phyloP scores from a whole-genome alignment of 2,888 invertebrate species.

The Xestia c-nigrum region DNA sequence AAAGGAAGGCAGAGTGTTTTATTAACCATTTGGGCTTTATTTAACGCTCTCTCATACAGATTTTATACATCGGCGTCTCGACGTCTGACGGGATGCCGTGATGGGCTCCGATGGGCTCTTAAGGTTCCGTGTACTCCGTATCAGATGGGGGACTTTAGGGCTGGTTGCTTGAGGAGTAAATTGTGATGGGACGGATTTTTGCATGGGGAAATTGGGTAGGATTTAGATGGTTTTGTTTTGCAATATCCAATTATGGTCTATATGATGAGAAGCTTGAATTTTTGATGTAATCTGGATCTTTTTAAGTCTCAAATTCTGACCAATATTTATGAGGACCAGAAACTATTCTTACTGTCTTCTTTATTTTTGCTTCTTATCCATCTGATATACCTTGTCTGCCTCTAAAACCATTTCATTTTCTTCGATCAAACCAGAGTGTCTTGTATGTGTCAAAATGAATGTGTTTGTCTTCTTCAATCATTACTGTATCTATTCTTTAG shows the following conservation, averaged over 20 bases:
- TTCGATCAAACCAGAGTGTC: neutral
- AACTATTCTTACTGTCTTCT: neutral
- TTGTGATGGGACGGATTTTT: constrained; percentile 25
- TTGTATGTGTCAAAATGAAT: no score
- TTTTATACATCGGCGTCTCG: constrained; percentile 85
- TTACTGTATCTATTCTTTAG: neutral
- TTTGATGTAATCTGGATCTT: neutral
- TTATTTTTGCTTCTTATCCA: neutral
- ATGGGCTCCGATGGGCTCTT: constrained; percentile 65
- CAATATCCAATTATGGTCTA: no score
- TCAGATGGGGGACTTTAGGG: constrained; percentile 68
- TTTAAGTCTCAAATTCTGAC: neutral
- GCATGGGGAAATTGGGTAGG: constrained; percentile 13
- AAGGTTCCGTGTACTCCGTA: constrained; percentile 53
- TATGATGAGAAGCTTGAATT: neutral
- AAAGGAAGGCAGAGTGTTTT: constrained; percentile 69
- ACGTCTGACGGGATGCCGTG: constrained; percentile 73
- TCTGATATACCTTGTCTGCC: no score
- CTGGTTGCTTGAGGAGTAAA: constrained; percentile 65
- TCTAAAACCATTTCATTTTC: neutral
- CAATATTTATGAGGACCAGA: neutral
- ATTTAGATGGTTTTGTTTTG: neutral
- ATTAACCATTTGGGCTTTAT: constrained; percentile 83
- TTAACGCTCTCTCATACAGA: constrained; percentile 86
- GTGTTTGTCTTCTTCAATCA: neutral